These are phyloP conservation scores for Euproctis similis DNA, from an alignment of 2,888 invertebrate genomes.

Conservation along the genomic window DNA sequence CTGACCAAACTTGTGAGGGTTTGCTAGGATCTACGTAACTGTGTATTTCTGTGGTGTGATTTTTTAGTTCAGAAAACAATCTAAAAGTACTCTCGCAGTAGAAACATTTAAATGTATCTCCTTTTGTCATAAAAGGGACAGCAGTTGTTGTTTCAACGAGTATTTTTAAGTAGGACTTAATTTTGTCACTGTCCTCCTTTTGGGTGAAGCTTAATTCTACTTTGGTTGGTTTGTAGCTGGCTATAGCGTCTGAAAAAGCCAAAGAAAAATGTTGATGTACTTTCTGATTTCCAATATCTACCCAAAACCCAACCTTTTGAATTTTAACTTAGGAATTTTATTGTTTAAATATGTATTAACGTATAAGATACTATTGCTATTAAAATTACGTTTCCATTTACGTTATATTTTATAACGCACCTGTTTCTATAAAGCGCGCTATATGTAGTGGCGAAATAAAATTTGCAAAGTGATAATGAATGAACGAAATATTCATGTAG, in stretches of 20 bases:
- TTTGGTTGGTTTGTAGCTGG: not conserved
- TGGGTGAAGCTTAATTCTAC: not conserved
- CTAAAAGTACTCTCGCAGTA: conserved; percentile 20
- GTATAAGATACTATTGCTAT: too few relatives aligned
- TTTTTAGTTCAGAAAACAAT: conserved; percentile 1
- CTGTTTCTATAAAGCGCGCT: too few relatives aligned
- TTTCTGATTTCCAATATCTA: too few relatives aligned
- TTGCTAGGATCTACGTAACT: not conserved
- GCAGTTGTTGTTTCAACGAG: conserved; percentile 24
- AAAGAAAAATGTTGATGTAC: conserved; percentile 6
- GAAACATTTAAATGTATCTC: conserved; percentile 34
- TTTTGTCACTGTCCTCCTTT: conserved; percentile 5
- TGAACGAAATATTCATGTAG: too few relatives aligned
- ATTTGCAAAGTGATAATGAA: too few relatives aligned
- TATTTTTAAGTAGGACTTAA: conserved; percentile 31
- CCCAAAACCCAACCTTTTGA: too few relatives aligned
- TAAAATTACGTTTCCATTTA: too few relatives aligned
- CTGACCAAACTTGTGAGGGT: conserved; percentile 1
- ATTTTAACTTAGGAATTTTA: too few relatives aligned
- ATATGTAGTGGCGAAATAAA: too few relatives aligned
- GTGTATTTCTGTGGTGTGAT: conserved; percentile 1
- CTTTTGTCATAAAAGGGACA: conserved; percentile 36
- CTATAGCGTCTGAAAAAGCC: conserved; percentile 6
- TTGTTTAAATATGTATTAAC: too few relatives aligned
- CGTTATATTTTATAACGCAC: too few relatives aligned